These are phyloP conservation scores for Formica aserva DNA, from an alignment of 2,888 invertebrate species.

Conservation along the genomic window DNA sequence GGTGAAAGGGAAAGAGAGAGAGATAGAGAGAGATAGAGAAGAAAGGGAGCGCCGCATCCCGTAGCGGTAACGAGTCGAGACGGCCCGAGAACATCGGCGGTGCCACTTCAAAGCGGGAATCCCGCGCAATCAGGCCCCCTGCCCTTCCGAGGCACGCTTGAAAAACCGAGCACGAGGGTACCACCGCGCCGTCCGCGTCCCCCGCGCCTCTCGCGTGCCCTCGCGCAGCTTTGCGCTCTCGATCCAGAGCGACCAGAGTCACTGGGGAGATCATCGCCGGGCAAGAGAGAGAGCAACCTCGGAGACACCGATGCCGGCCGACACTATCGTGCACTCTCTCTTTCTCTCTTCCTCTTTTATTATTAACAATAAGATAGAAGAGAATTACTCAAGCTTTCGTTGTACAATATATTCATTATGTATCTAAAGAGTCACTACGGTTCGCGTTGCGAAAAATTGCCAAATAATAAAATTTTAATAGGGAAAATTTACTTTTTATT, in stretches of 20 bases:
- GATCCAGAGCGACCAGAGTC: constrained; percentile 20
- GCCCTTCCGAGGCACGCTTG: constrained; percentile 75
- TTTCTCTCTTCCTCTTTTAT: not conserved
- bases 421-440: not conserved
- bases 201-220: constrained; percentile 31
- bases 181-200: constrained; percentile 43
- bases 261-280: not conserved
- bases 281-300: not conserved
- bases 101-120: constrained; percentile 85
- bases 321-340: not conserved
- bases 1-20: constrained; percentile 17
- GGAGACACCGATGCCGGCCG: not conserved
- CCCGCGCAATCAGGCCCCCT: constrained; percentile 83
- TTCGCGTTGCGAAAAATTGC: not conserved
- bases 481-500: not conserved
- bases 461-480: not conserved
- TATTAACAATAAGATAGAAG: not conserved
- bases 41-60: constrained; percentile 68
- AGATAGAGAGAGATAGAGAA: constrained; percentile 22
- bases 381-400: not conserved
- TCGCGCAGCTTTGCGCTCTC: constrained; percentile 31
- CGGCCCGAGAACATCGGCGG: constrained; percentile 83
- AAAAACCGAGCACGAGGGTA: constrained; percentile 79
- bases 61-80: constrained; percentile 83
- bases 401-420: not conserved